These are phyloP conservation scores for Drosophila neonasuta DNA, from an alignment of 2,888 invertebrate species.

Conservation along the genomic window DNA sequence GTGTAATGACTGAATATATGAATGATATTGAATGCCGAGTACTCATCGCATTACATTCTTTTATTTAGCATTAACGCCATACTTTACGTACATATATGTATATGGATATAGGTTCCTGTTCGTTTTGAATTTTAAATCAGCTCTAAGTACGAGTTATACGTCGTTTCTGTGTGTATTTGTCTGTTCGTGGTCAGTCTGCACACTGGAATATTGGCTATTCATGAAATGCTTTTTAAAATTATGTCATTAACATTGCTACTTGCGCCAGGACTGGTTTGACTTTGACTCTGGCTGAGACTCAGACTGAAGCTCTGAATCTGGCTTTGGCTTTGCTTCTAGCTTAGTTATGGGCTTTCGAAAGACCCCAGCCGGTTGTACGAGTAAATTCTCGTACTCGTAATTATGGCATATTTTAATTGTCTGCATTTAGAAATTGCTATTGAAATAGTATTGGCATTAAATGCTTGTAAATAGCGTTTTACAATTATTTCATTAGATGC, in stretches of 20 bases:
- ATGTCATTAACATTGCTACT: slow-evolving; percentile 75
- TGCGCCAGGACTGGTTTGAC: slow-evolving; percentile 56
- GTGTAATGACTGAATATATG: slow-evolving; percentile 31
- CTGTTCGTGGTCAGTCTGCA: slow-evolving; percentile 1
- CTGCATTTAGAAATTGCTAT: slow-evolving; percentile 54
- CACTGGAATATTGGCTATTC: slow-evolving; percentile 52
- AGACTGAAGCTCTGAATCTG: slow-evolving; percentile 3
- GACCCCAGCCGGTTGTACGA: slow-evolving; percentile 27
- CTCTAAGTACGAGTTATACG: slow-evolving; percentile 23
- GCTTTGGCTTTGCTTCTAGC: slow-evolving; percentile 2
- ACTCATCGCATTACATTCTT: slow-evolving; percentile 1
- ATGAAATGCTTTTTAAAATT: slow-evolving; percentile 70
- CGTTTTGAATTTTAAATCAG: slow-evolving; percentile 45
- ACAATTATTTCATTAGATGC: slow-evolving; percentile 70
- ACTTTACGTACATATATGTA: slow-evolving; percentile 8
- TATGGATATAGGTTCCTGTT: slow-evolving; percentile 21
- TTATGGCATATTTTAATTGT: slow-evolving; percentile 74
- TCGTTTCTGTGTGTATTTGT: slow-evolving; percentile 8
- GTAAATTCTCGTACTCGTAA: slow-evolving; percentile 44
- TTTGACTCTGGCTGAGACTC: slow-evolving; percentile 6
- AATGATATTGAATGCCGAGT: slow-evolving; percentile 6
- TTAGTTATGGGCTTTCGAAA: slow-evolving; percentile 14
- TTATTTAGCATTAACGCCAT: slow-evolving; percentile 31
- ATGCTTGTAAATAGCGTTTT: slow-evolving; percentile 67
- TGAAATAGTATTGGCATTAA: slow-evolving; percentile 69